Conservation (phyloP, 2,888 invertebrate species). For the Lapara coniferarum region DNA sequence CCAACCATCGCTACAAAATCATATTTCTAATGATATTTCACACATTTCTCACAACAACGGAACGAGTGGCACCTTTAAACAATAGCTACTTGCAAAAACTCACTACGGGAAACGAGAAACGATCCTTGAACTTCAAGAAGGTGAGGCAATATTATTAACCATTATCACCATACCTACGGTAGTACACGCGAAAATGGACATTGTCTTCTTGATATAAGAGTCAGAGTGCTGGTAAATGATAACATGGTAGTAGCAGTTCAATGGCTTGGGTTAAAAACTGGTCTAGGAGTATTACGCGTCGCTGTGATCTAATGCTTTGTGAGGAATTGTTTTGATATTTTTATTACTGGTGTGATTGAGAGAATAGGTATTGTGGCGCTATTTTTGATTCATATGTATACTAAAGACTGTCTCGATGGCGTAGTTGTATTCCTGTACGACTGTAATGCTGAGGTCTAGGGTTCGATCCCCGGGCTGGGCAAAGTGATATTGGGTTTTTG, state of each 20-base stretch:
- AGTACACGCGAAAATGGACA: conserved; percentile 33
- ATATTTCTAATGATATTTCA: background rate
- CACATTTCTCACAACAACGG: background rate
- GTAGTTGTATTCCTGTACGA: too few species aligned
- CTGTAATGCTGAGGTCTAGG: too few species aligned
- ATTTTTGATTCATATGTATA: background rate
- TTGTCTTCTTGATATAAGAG: conserved; percentile 11
- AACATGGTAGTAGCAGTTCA: conserved; percentile 7
- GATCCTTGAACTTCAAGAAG: conserved; percentile 58
- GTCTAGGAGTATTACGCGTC: conserved; percentile 40
- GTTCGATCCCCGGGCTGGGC: too few species aligned
- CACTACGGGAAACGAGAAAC: conserved; percentile 26
- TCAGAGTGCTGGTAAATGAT: conserved; percentile 30
- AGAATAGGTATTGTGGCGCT: background rate
- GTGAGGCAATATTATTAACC: conserved; percentile 42
- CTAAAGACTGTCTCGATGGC: too few species aligned
- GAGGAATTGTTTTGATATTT: conserved; percentile 6
- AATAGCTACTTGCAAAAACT: background rate
- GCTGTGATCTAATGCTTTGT: conserved; percentile 10
- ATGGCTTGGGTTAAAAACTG: conserved; percentile 55
- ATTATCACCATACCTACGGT: conserved; percentile 22
- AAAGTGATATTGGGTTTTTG: too few species aligned
- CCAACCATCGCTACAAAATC: too few species aligned
- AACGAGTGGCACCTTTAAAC: conserved; percentile 4
- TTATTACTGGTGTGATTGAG: background rate